These are phyloP conservation scores for Melinaea menophilus DNA, from an alignment of 2,888 invertebrate genomes.

Conservation along the genomic window DNA sequence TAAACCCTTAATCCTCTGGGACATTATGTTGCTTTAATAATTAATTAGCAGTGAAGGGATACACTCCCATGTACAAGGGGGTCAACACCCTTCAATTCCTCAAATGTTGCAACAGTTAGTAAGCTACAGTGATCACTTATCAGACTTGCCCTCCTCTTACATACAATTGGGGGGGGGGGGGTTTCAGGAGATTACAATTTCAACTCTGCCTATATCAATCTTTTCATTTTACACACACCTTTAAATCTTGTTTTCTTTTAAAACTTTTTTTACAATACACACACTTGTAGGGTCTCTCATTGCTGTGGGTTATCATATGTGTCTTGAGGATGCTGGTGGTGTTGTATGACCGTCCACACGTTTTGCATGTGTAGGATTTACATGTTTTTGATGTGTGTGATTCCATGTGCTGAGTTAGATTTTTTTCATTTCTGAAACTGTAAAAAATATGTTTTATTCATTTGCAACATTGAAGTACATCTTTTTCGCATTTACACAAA, in stretches of 20 bases:
- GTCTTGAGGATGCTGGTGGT: slow-evolving; percentile 82
- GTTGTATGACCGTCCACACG: slow-evolving; percentile 84
- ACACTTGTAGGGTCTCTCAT: slow-evolving; percentile 82
- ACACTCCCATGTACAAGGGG: too few species aligned
- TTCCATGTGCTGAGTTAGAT: slow-evolving; percentile 80
- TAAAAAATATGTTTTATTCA: slow-evolving; percentile 4
- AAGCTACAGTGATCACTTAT: too few species aligned
- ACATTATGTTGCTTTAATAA: too few species aligned
- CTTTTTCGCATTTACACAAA: too few species aligned
- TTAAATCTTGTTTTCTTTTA: slow-evolving; percentile 85
- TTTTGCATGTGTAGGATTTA: slow-evolving; percentile 69
- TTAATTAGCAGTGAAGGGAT: too few species aligned
- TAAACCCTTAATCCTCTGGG: too few species aligned
- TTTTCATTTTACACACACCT: slow-evolving; percentile 63
- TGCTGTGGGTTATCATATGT: slow-evolving; percentile 84
- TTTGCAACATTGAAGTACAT: not conserved
- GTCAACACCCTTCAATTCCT: too few species aligned
- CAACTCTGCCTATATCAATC: too few species aligned
- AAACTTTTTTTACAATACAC: slow-evolving; percentile 83
- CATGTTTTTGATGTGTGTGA: slow-evolving; percentile 44
- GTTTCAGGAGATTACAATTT: too few species aligned
- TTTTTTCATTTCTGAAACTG: slow-evolving; percentile 76
- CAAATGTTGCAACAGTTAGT: too few species aligned
- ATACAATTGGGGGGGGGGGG: too few species aligned
- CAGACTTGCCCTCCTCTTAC: too few species aligned